These are phyloP conservation scores for Hemitrygon akajei DNA, from an alignment of 2,797 vertebrate genomes.

Conservation along the genomic window DNA sequence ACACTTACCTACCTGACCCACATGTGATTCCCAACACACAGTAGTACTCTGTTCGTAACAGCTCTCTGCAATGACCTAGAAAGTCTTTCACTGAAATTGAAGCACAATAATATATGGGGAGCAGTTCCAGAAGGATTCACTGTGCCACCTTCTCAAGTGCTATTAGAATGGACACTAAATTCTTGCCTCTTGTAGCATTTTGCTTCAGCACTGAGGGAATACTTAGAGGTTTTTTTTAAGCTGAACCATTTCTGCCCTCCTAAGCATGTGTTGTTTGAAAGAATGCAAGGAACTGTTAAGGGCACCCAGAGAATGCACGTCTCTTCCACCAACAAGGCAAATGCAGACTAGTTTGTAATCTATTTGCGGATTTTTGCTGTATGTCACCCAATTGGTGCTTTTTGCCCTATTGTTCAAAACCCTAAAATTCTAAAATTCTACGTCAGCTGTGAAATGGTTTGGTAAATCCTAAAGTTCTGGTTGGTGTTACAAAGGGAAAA, in stretches of 20 bases:
- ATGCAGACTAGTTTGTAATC: not conserved
- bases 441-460: no score
- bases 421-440: not conserved
- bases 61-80: no score
- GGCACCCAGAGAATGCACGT: not conserved
- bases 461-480: not conserved
- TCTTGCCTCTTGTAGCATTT: not conserved
- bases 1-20: no score
- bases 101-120: no score
- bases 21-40: no score
- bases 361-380: not conserved
- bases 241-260: not conserved
- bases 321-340: not conserved
- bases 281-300: not conserved
- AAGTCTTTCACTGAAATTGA: no score
- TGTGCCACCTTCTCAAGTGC: no score
- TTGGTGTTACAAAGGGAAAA: not conserved
- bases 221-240: not conserved
- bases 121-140: no score
- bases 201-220: not conserved
- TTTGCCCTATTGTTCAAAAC: not conserved
- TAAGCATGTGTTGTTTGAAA: not conserved
- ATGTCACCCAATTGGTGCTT: not conserved
- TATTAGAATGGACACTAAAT: no score
- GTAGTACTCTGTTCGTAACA: no score